A percentile compares a stretch with the other conserved stretches of the same genome.
phyloP scores from a whole-genome alignment of 2,888 invertebrate genomes.

The Odontocerum albicorne region DNA sequence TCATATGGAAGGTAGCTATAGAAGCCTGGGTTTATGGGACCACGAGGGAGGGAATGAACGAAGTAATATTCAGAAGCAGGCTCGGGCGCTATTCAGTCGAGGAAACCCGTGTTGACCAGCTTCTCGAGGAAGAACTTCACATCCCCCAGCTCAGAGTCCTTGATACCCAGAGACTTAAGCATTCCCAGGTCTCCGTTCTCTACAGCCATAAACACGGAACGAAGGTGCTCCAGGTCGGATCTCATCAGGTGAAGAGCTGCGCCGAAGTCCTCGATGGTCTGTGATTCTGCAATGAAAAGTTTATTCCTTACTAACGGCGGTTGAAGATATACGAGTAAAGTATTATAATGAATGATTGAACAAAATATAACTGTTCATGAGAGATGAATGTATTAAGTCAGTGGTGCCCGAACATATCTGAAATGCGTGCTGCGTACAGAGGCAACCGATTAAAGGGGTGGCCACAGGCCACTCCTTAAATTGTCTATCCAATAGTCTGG shows the following conservation, averaged over 20 bases:
- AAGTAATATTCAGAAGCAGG: conserved; percentile 71
- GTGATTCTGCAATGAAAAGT: conserved; percentile 73
- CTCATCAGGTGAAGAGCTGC: conserved; percentile 84
- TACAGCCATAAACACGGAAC: conserved; percentile 94
- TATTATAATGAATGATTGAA: no score
- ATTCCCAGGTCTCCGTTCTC: conserved; percentile 94
- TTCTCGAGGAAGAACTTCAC: conserved; percentile 96
- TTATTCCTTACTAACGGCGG: no score
- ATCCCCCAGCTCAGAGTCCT: conserved; percentile 92
- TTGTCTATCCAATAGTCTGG: no score
- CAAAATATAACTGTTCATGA: no score
- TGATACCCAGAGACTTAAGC: conserved; percentile 91
- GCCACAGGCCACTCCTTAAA: no score
- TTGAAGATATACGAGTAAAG: no score
- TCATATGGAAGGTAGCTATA: conserved; percentile 69
- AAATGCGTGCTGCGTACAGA: no score
- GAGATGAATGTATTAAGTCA: no score
- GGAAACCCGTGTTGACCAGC: conserved; percentile 92
- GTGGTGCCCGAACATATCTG: no score
- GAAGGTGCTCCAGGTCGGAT: conserved; percentile 87
- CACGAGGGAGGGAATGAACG: conserved; percentile 59
- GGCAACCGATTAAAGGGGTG: no score
- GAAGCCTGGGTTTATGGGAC: conserved; percentile 72
- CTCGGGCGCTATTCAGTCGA: conserved; percentile 83
- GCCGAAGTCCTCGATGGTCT: conserved; percentile 93